A percentile compares a stretch with the other conserved stretches of the same genome.
Conservation (phyloP, 2,888 invertebrate species). For the Orgyia antiqua region DNA sequence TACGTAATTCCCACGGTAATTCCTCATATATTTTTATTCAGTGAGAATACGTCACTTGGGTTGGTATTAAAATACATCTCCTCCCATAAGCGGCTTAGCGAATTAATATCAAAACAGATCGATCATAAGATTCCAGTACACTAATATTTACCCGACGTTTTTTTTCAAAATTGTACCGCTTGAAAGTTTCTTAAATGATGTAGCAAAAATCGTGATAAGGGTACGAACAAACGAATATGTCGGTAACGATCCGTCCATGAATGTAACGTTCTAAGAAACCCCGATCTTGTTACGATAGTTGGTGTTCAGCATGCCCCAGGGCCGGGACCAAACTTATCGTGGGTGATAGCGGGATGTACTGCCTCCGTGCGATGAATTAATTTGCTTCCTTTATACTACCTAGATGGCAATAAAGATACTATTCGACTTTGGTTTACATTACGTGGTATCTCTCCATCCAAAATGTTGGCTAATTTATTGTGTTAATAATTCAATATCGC, state of each 20-base stretch:
- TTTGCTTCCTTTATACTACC: constrained; percentile 61
- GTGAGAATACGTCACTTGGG: too few species aligned
- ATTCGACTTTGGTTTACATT: constrained; percentile 33
- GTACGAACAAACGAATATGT: constrained; percentile 35
- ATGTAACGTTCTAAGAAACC: constrained; percentile 57
- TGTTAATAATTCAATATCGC: constrained; percentile 40
- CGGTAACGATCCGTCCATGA: constrained; percentile 37
- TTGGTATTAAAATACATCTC: too few species aligned
- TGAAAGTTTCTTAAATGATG: constrained; percentile 31
- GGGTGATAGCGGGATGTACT: constrained; percentile 42
- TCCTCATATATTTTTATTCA: too few species aligned
- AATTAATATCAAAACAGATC: too few species aligned
- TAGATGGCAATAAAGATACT: constrained; percentile 68
- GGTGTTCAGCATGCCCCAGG: constrained; percentile 46
- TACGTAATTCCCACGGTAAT: too few species aligned
- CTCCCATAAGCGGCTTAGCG: too few species aligned
- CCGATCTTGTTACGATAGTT: constrained; percentile 69
- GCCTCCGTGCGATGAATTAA: constrained; percentile 69
- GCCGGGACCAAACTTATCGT: constrained; percentile 52
- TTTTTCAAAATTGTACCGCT: too few species aligned
- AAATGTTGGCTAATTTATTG: constrained; percentile 46
- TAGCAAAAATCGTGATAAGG: constrained; percentile 50
- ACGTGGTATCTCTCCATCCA: constrained; percentile 36
- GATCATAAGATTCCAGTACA: too few species aligned
- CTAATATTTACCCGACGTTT: too few species aligned